Evolutionary conservation across 2,888 invertebrate species (phyloP).

Genomic region (Ormia ochracea): DNA sequence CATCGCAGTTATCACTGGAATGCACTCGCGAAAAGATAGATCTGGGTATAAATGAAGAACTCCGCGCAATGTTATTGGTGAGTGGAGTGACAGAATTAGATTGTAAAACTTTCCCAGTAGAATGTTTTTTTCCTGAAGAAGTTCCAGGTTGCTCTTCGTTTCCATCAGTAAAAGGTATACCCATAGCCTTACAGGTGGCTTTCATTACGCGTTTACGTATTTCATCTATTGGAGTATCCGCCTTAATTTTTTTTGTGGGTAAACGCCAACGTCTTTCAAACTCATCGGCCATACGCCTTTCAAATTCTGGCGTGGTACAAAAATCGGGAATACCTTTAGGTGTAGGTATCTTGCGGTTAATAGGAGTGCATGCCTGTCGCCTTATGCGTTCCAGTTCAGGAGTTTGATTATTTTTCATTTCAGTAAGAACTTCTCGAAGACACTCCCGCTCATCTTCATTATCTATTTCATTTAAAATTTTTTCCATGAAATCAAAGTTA

Average conservation of each 20-base stretch:
- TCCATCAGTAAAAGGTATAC: slow-evolving; percentile 67
- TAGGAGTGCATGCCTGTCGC: slow-evolving; percentile 73
- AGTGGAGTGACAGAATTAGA: slow-evolving; percentile 34
- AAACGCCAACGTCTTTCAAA: slow-evolving; percentile 74
- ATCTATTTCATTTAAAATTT: slow-evolving; percentile 70
- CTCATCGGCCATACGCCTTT: slow-evolving; percentile 75
- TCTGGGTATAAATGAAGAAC: slow-evolving; percentile 42
- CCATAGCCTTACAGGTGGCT: slow-evolving; percentile 72
- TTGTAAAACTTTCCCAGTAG: slow-evolving; percentile 10
- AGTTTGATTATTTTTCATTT: slow-evolving; percentile 74
- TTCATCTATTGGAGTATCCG: slow-evolving; percentile 73
- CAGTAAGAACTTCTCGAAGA: slow-evolving; percentile 71
- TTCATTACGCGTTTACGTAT: slow-evolving; percentile 72
- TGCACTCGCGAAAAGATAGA: slow-evolving; percentile 56
- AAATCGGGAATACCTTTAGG: slow-evolving; percentile 73
- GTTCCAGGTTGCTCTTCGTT: slow-evolving; percentile 53
- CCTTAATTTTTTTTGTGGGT: slow-evolving; percentile 71
- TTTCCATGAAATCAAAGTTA: slow-evolving; percentile 69
- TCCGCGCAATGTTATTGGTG: slow-evolving; percentile 26
- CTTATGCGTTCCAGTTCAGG: slow-evolving; percentile 73
- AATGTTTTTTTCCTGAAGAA: slow-evolving; percentile 41
- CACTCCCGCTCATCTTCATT: slow-evolving; percentile 72
- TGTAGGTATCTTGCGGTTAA: slow-evolving; percentile 69
- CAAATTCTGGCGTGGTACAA: slow-evolving; percentile 74
- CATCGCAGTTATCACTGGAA: not conserved